Base-by-base conservation (phyloP, 2,113 vertebrate genomes). In the Sorex araneus region DNA sequence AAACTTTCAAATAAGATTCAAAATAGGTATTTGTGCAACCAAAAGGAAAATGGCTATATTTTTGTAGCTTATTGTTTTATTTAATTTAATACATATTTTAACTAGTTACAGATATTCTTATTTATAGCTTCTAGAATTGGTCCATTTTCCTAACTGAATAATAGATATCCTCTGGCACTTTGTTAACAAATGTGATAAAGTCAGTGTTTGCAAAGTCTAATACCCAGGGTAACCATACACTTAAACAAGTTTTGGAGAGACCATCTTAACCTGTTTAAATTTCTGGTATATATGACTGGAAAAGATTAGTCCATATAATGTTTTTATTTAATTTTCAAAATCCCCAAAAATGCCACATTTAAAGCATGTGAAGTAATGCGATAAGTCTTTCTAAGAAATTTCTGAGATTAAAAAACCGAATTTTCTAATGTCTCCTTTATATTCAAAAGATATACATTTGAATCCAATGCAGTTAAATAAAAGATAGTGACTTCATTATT, bases 1-100 rank as follows among this genome's bases (percentile, higher is more conserved):
- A 82, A 90, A 76, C 63, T 64, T 74, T 95, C 90, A 82, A 89
- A 84, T 73, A 86, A 82, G 25, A 85, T 57, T 3, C 19, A 54
- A 27, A 45, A 21, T 54, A 23, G 32, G 3, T 13, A 79, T 77
- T 47, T 30, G 21, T 34, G 8, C 6, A 67, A 92, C 18, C 69
- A 82, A 67, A 92, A 79, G 13, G 47, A 50, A 45, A 67, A 19
- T 25, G 25, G 73, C 69, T 18, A 2, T 0, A 30, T n/a, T 94
- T 57, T 70, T 12, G 12, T 16, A 36, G 25, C 83, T 84, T 3
- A 47, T 36, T 45, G 10, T 54, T 92, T 64, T n/a, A 84, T 36
- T 54, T 50, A 50, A 74, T 77, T 73, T 74, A 84, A 34, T 73
- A n/a, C 45, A 45, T 66, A n/a, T 30, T 78, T 82, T 36, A 66